Percentiles rank a stretch among this genome's conserved stretches.
Conservation (phyloP, 2,113 vertebrate genomes). For the Dicrurus megarhynchus region DNA sequence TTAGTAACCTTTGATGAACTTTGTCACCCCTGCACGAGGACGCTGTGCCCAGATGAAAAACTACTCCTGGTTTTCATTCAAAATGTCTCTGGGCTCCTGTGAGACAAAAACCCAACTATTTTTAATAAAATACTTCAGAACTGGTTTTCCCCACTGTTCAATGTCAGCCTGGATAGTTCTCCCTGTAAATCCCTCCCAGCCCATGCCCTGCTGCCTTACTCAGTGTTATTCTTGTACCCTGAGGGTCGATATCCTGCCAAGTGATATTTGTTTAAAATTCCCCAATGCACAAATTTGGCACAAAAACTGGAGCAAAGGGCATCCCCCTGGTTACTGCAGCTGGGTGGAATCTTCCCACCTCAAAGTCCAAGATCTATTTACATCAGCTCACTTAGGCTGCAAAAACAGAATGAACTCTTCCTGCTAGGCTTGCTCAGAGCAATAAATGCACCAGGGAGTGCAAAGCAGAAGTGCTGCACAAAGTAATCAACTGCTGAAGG, state of each 20-base stretch:
- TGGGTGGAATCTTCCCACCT: conserved; percentile 60
- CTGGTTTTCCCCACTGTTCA: background rate
- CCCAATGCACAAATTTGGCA: conserved; percentile 39
- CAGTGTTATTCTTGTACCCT: conserved; percentile 8
- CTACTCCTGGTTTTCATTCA: background rate
- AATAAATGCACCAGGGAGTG: background rate
- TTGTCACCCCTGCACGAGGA: background rate
- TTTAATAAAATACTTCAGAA: background rate
- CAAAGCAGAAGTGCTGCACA: background rate
- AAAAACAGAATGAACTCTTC: conserved; percentile 14
- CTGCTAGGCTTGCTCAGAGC: background rate
- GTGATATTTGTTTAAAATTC: conserved; percentile 47
- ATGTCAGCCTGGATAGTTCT: background rate
- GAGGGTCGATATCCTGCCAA: background rate
- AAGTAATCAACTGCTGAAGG: background rate
- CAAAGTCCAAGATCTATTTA: conserved; percentile 54
- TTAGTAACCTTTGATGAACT: conserved; percentile 14
- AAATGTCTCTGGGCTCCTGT: background rate
- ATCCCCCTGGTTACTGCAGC: conserved; percentile 53
- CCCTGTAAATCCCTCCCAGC: background rate
- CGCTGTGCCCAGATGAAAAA: background rate
- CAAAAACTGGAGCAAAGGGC: conserved; percentile 42
- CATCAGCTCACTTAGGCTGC: conserved; percentile 6
- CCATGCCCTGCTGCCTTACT: background rate
- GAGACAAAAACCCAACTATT: background rate